Evolutionary conservation across 2,797 vertebrate species (phyloP), one percentile per base, ranked within the genome.

Genomic region (Melanotaenia maccullochi): DNA sequence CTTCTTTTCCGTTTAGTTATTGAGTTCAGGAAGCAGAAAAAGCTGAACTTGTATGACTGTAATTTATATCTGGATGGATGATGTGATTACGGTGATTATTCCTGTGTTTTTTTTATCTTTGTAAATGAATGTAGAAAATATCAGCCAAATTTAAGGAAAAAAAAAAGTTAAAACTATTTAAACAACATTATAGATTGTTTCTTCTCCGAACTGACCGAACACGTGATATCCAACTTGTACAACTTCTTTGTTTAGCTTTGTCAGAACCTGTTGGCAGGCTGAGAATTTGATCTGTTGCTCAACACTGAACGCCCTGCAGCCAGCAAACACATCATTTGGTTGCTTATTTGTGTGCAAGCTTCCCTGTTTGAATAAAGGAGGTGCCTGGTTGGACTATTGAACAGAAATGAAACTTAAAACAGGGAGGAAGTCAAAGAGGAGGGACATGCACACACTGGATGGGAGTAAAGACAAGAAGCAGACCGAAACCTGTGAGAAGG

Each of bases 331-430:
- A 28, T 47, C 0, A 64, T 54, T 32, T 67, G 57, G 2, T 32
- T 66, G 0, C 22, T 52, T 12, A 18, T 60, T 79, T 83, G 33
- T 35, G 44, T 61, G 13, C 13, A 0, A 18, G 18, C 73, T 3
- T 9, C 1, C 3, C 20, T 60, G 30, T 44, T 25, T 24, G 1
- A 32, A 20, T 14, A 0, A 36, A 74, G 67, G 59, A 55, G 70
- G 61, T 55, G 7, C 8, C 4, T 32, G 35, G 14, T 5, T 35
- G 47, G 55, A 24, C 24, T 11, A 57, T 75, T 60, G 3, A 35
- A 16, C 28, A 52, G 57, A 88, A 90, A 81, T 78, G 78, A 90
- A 89, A 87, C 81, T 51, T 71, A 81, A 8, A 20, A 55, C 14
- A 68, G 3, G 7, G 6, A 66, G 73, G 71, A 24, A 22, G n/a